A percentile compares a stretch with the other conserved stretches of the same genome.
Evolutionary conservation across 2,797 vertebrate species (phyloP).

Genomic region (Pampus argenteus): DNA sequence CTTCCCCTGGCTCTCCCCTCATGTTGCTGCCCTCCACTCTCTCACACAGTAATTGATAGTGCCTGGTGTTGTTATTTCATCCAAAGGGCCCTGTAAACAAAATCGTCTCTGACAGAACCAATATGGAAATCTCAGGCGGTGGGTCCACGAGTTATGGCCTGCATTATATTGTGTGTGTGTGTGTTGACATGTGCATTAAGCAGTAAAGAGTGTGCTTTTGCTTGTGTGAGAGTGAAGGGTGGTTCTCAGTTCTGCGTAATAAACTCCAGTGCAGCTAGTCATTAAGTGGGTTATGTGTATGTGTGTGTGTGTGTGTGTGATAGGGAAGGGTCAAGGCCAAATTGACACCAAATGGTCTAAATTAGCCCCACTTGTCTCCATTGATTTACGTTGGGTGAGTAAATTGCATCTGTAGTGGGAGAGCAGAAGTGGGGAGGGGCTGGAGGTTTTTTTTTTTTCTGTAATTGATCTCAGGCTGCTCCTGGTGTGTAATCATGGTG

Average conservation of each 20-base stretch:
- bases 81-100: constrained; percentile 85
- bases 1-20: not conserved
- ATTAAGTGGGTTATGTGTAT: constrained; percentile 71
- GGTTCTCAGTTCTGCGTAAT: constrained; percentile 78
- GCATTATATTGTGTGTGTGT: constrained; percentile 24
- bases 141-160: constrained; percentile 75
- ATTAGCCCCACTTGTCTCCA: constrained; percentile 85
- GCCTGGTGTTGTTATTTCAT: constrained; percentile 81
- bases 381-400: constrained; percentile 83
- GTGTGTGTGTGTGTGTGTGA: constrained; percentile 48
- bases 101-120: constrained; percentile 81
- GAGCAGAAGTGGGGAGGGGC: constrained; percentile 53
- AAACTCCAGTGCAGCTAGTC: constrained; percentile 77
- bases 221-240: constrained; percentile 39
- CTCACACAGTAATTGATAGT: constrained; percentile 76
- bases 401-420: constrained; percentile 82
- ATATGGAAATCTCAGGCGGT: constrained; percentile 82
- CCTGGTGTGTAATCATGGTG: constrained; percentile 37
- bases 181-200: not conserved
- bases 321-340: constrained; percentile 82
- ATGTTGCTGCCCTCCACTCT: constrained; percentile 13
- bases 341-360: constrained; percentile 87
- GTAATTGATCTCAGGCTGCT: constrained; percentile 78
- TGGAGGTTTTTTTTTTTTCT: constrained; percentile 63
- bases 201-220: constrained; percentile 8